Evolutionary conservation across 2,888 invertebrate genomes (phyloP), one percentile per base, ranked within the genome.

Genomic region (Euzophera pinguis): DNA sequence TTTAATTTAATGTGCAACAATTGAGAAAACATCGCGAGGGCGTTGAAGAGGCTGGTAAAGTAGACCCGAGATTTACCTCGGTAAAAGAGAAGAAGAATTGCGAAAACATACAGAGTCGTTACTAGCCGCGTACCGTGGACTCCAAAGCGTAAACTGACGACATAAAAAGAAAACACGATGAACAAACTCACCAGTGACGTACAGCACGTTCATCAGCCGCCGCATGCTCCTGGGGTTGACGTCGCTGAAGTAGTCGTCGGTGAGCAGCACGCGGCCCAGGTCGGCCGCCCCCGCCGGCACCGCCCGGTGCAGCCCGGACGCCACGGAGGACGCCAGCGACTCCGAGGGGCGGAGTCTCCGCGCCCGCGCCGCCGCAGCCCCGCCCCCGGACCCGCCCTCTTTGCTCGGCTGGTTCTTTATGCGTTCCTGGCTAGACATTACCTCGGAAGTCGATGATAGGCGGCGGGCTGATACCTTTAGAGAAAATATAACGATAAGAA

Each of bases 211-310:
- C 97, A 99, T 97, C 17, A 99, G 92, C 51, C 99, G 92, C 57
- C 98, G 91, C 98, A 99, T 98, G 69, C 98, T 98, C 45, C 98
- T 92, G 0, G 99, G 99, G 90, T 99, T 99, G 59, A 99, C 98
- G 81, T 99, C 99, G 69, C 98, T 98, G 84, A 99, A 99, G 91
- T 99, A 99, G 83, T 99, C 99, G 75, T 99, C 99, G 0, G 98
- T 98, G 14, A 98, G 92, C 61, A 99, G 91, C 89, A 98, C 97
- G 65, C 96, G 94, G 39, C 96, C 90, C 22, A 92, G 73, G 62
- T 84, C 91, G 41, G 95, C 95, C 1, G 95, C 95, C 3, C 95
- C 95, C 10, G 80, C 77, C 6, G 77, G 77, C 32, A 73, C 76
- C 81, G 93, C 69, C 52, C 95, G 91, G 81, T 97, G 95, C 56